A percentile compares a stretch with the other conserved stretches of the same genome.
phyloP scores from a whole-genome alignment of 2,797 vertebrate genomes.

The Poecilia velifera region DNA sequence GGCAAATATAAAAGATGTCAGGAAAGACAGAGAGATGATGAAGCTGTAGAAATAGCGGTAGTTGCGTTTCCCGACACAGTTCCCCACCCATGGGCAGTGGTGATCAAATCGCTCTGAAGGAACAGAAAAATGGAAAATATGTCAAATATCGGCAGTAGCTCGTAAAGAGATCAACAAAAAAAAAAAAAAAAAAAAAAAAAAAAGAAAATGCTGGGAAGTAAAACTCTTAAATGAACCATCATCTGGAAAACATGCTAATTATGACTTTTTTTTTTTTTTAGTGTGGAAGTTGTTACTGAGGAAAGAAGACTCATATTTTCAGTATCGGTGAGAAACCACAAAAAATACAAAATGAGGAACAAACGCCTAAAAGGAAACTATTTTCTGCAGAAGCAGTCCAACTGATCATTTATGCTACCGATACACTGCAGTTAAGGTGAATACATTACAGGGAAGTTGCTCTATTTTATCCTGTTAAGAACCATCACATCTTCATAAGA shows the following conservation, averaged over 20 bases:
- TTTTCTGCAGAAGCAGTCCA: background rate
- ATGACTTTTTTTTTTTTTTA: background rate
- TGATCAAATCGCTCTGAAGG: constrained; percentile 93
- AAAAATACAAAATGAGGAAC: background rate
- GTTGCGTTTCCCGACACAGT: constrained; percentile 96
- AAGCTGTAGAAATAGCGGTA: constrained; percentile 98
- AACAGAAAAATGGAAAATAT: background rate
- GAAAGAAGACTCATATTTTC: background rate
- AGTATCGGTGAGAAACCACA: background rate
- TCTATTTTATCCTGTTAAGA: background rate
- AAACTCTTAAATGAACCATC: background rate
- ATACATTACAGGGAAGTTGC: background rate
- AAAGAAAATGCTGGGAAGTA: background rate
- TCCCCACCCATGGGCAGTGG: constrained; percentile 98
- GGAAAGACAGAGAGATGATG: constrained; percentile 94
- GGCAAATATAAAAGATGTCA: constrained; percentile 96
- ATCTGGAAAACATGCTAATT: background rate
- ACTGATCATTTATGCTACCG: background rate
- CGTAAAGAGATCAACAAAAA: background rate
- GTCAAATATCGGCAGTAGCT: background rate
- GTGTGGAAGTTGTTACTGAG: background rate
- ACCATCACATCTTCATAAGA: background rate
- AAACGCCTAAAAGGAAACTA: background rate
- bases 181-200: background rate
- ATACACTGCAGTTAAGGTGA: background rate